Evolutionary conservation across 1,140 invertebrate genomes (phyloP), one percentile per base, ranked within the genome.

Genomic region (Pentalonia nigronervosa): DNA sequence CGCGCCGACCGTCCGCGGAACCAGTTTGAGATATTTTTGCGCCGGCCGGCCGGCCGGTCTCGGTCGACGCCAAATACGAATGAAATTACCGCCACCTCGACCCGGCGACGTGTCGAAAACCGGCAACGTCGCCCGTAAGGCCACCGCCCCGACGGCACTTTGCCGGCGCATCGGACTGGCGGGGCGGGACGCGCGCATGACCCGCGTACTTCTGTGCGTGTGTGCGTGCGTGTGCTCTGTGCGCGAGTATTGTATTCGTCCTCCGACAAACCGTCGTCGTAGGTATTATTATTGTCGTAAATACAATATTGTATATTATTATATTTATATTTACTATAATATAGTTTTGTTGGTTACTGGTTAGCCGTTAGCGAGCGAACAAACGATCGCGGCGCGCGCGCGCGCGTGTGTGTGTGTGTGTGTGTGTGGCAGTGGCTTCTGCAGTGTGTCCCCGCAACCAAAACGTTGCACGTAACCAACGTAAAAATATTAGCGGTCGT

Each of bases 61-160:
- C 83, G 84, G 92, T 86, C 86, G 89, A 76, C 93, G 93, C 93
- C 84, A 90, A 89, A 89, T 88, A 88, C 86, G 87, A 89, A 81
- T 86, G 41, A 76, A 67, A 53, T 90, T 25, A 60, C 45, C 36
- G 41, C 83, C 34, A 25, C 92, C 34, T 48, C 36, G 48, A 45
- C 50, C 34, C 41, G 41, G 6, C 86, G 36, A n/a, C 48, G 23
- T 3, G 81, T 30, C 56, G 30, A 93, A 81, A 93, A 76, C 87
- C 93, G 93, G 93, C 93, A 93, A 93, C 93, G 93, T 93, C 86
- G 93, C 93, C 60, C 84, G 93, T 45, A 56, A 91, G 90, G 90
- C 90, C 90, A 36, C 67, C 90, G 53, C 47, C 90, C 60, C 86
- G n/a, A 45, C 41, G 41, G 41, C 4, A 9, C 21, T 9, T 0